phyloP scores from a whole-genome alignment of 2,797 vertebrate species.

The Lophius americanus region DNA sequence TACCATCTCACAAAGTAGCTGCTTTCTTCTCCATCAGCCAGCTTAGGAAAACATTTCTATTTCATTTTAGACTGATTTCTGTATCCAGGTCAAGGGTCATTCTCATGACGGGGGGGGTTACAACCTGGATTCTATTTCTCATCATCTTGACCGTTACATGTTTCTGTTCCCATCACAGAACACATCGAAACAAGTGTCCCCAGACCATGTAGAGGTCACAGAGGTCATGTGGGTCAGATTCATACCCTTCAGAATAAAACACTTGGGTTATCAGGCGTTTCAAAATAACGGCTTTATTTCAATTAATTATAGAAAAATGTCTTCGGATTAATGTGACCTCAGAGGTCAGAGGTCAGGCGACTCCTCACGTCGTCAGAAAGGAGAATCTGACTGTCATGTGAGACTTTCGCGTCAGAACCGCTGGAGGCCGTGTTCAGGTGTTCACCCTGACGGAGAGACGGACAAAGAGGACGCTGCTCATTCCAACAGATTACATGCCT shows the following conservation, averaged over 20 bases:
- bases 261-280: no score
- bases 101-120: neutral
- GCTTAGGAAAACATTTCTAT: slow-evolving; percentile 2
- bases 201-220: no score
- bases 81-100: neutral
- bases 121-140: neutral
- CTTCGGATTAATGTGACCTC: no score
- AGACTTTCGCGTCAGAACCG: slow-evolving; percentile 14
- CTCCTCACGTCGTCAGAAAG: no score
- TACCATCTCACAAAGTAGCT: slow-evolving; percentile 48
- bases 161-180: no score
- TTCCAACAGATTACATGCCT: slow-evolving; percentile 74
- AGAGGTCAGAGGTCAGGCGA: no score
- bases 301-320: no score
- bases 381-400: neutral
- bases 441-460: slow-evolving; percentile 31
- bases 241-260: no score
- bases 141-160: neutral
- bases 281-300: no score
- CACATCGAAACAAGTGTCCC: no score
- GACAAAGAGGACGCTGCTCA: slow-evolving; percentile 25
- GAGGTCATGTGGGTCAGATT: no score
- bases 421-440: slow-evolving; percentile 21
- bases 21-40: slow-evolving; percentile 21
- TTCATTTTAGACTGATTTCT: neutral